Evolutionary conservation across 2,797 vertebrate genomes (phyloP), one percentile per base, ranked within the genome.

Genomic region (Cossypha niveicapilla): DNA sequence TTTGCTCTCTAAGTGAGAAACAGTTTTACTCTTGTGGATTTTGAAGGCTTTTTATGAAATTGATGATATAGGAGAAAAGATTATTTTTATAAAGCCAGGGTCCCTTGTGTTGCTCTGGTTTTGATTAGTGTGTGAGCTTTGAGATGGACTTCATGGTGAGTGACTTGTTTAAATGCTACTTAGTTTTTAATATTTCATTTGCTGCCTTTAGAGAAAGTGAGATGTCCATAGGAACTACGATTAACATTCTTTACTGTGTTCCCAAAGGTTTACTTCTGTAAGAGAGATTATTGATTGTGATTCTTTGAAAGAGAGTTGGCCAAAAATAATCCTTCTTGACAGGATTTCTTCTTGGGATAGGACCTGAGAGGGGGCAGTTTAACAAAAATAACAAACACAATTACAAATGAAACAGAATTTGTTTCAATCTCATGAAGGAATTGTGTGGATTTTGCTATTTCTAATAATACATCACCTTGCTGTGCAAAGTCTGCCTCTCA

Each of bases 151-250:
- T 92, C 88, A 37, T 74, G 77, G 90, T 93, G 93, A 95, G 68
- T 83, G 93, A 95, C 96, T 95, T 6, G 58, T 93, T 95, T 95
- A 95, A 90, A 90, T 85, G 76, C 45, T 58, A 47, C 77, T 96
- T 92, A 68, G 48, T 93, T 95, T 76, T 96, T 76, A 96, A 86
- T 92, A 90, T 91, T 96, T 97, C 83, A 79, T 93, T 94, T 97
- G 51, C 92, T 92, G 86, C 74, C 84, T 96, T 96, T 74, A 95
- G 81, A 95, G 90, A 86, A 87, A 89, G 60, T 62, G 89, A 97
- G 82, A 92, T 93, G 68, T 92, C 74, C 84, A 54, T n/a, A 75
- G 93, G 78, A 95, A 56, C 92, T 90, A 83, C 24, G 39, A 60
- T 62, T 92, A 90, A 78, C 77, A 80, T 92, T 82, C 71, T 68